Evolutionary conservation across 2,113 vertebrate species (phyloP).

Genomic region (Amazona vittata): DNA sequence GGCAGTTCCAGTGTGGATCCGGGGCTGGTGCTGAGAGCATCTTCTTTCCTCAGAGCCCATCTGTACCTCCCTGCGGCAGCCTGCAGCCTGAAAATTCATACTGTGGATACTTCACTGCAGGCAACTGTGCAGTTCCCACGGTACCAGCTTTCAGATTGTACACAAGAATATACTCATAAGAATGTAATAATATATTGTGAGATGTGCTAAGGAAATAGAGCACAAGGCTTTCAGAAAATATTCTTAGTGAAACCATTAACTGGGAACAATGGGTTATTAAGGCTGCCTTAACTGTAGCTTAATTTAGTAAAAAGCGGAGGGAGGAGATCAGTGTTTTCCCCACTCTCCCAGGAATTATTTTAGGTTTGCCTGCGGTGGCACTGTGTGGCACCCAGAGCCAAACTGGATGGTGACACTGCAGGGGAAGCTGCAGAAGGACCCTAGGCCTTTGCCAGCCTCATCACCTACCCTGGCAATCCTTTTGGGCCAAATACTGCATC

Average conservation of each 20-base stretch:
- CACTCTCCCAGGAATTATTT: background rate
- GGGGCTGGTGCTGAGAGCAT: background rate
- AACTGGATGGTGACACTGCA: background rate
- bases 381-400: background rate
- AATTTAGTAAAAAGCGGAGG: background rate
- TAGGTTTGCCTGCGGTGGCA: background rate
- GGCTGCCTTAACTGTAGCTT: background rate
- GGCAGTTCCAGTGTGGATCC: background rate
- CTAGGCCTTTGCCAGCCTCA: background rate
- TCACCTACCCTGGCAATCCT: background rate
- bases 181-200: background rate
- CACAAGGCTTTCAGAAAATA: background rate
- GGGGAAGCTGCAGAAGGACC: background rate
- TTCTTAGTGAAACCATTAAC: background rate
- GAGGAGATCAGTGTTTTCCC: background rate
- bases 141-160: background rate
- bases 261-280: background rate
- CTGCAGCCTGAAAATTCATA: background rate
- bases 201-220: background rate
- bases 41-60: background rate
- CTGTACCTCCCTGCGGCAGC: fast-evolving
- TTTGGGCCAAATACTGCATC: background rate
- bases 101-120: fast-evolving
- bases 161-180: background rate
- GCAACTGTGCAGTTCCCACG: background rate